Evolutionary conservation across 2,888 invertebrate genomes (phyloP).

Genomic region (Dascillus cervinus): DNA sequence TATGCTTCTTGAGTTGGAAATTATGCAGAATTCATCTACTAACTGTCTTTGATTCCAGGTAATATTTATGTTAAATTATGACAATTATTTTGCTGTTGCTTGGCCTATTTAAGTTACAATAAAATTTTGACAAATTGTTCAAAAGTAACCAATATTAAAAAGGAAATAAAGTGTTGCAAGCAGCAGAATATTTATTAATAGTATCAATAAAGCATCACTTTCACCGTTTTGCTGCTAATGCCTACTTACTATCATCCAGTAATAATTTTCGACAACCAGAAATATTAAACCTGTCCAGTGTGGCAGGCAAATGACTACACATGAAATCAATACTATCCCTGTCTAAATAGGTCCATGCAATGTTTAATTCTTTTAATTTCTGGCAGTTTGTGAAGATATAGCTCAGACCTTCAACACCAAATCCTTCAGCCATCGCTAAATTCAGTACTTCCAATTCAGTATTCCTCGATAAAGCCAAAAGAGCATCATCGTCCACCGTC

Average conservation of each 20-base stretch:
- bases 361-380: conserved; percentile 63
- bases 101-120: too few relatives aligned
- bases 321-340: conserved; percentile 53
- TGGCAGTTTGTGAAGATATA: conserved; percentile 53
- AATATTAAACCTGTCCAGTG: conserved; percentile 67
- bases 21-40: too few relatives aligned
- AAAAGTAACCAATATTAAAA: too few relatives aligned
- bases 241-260: conserved; percentile 62
- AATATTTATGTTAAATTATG: too few relatives aligned
- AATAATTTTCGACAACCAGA: conserved; percentile 74
- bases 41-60: too few relatives aligned
- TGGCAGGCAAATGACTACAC: conserved; percentile 53
- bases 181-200: too few relatives aligned
- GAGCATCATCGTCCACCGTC: conserved; percentile 54
- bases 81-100: too few relatives aligned
- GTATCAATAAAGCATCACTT: too few relatives aligned
- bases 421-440: conserved; percentile 71
- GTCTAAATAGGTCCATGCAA: conserved; percentile 72
- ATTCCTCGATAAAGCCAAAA: conserved; percentile 61
- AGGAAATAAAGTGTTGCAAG: too few relatives aligned
- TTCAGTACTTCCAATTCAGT: conserved; percentile 69
- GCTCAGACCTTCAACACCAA: conserved; percentile 56
- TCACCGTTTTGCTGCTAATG: too few relatives aligned
- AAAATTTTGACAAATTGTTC: too few relatives aligned
- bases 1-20: too few relatives aligned